Conservation (phyloP, 2,797 vertebrate genomes). For the Propithecus deckenii region DNA sequence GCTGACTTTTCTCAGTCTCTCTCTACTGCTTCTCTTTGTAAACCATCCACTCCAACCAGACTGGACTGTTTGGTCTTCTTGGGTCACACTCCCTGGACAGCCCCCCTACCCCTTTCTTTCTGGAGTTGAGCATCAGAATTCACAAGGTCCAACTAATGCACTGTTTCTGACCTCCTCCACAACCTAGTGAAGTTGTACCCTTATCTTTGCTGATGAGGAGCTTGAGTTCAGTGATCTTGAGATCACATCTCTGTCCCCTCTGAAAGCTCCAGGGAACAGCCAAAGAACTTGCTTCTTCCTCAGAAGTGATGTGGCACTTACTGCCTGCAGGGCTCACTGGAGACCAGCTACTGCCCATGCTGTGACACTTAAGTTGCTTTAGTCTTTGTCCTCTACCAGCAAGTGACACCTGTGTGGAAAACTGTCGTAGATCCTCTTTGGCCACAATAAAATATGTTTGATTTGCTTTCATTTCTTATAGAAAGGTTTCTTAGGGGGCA, state of each 20-base stretch:
- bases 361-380: neutral
- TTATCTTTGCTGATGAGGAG: neutral
- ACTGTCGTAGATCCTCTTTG: neutral
- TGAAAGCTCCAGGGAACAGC: neutral
- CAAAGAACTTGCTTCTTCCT: neutral
- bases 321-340: too few species aligned
- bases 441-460: neutral
- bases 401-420: neutral
- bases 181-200: rapidly evolving
- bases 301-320: neutral
- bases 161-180: neutral
- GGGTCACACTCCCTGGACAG: neutral
- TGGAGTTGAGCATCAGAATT: neutral
- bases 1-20: neutral
- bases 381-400: neutral
- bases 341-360: neutral
- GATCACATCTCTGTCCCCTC: neutral
- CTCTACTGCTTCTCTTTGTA: neutral
- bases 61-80: neutral
- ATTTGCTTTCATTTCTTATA: neutral
- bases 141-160: neutral
- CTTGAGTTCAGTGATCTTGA: neutral
- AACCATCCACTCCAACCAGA: neutral
- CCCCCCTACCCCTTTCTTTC: neutral
- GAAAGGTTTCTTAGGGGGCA: neutral